These are phyloP conservation scores for Acanthurus lineatus DNA, from an alignment of 2,797 vertebrate genomes.

Conservation along the genomic window DNA sequence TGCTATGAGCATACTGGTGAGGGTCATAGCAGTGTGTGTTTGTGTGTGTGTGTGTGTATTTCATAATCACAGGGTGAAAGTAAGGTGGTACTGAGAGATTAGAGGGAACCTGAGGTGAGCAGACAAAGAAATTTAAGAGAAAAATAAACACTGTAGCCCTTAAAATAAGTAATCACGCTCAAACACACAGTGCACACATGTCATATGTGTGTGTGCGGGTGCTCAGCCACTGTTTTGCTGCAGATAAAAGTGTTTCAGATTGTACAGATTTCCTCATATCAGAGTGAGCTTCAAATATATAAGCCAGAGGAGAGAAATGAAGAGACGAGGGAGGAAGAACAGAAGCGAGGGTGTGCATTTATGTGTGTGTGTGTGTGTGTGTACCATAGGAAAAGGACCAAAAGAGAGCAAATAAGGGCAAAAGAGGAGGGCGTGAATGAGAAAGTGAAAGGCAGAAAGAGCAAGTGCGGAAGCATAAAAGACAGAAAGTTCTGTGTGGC, in stretches of 20 bases:
- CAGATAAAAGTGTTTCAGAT: conserved; percentile 64
- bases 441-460: conserved; percentile 45
- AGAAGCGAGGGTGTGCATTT: background rate
- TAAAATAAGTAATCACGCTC: conserved; percentile 26
- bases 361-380: background rate
- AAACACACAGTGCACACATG: conserved; percentile 9
- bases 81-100: conserved; percentile 18
- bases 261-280: conserved; percentile 38
- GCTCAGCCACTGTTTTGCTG: conserved; percentile 35
- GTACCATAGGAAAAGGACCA: conserved; percentile 4
- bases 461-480: conserved; percentile 45
- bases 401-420: conserved; percentile 41
- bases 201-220: background rate
- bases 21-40: conserved; percentile 9
- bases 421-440: conserved; percentile 30
- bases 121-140: conserved; percentile 39
- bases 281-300: conserved; percentile 46
- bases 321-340: conserved; percentile 16
- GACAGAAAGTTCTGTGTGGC: conserved; percentile 54
- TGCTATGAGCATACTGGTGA: conserved; percentile 1
- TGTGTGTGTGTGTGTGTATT: conserved; percentile 9
- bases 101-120: conserved; percentile 47
- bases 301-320: conserved; percentile 34
- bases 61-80: conserved; percentile 23
- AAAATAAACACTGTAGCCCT: conserved; percentile 21